Conservation (phyloP, 2,888 invertebrate genomes). For the Amphipoea oculea region DNA sequence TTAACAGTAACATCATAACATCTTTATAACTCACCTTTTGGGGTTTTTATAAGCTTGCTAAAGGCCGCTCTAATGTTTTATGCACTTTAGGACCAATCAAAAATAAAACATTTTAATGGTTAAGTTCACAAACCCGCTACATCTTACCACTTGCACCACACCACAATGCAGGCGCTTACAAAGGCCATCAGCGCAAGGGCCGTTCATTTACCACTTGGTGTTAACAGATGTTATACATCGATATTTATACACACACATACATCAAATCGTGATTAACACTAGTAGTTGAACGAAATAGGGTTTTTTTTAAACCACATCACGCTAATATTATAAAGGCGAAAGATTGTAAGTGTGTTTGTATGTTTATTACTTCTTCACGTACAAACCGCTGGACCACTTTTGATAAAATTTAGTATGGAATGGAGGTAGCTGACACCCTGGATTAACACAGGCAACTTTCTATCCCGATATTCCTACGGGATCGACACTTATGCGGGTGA, state of each 20-base stretch:
- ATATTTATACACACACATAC: conserved; percentile 15
- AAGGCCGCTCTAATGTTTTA: background rate
- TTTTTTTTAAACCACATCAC: background rate
- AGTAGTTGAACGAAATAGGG: background rate
- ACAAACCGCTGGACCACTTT: too few relatives aligned
- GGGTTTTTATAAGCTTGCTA: too few relatives aligned
- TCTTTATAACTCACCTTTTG: too few relatives aligned
- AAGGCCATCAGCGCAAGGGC: conserved; percentile 60
- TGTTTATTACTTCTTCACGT: too few relatives aligned
- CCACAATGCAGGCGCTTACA: conserved; percentile 40
- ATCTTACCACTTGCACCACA: conserved; percentile 18
- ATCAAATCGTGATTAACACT: conserved; percentile 18
- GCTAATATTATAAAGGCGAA: too few relatives aligned
- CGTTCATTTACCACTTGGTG: conserved; percentile 54
- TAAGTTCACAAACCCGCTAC: conserved; percentile 3
- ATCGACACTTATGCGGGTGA: too few relatives aligned
- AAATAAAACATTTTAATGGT: background rate
- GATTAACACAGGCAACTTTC: too few relatives aligned
- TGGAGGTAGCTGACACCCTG: too few relatives aligned
- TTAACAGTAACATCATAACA: too few relatives aligned
- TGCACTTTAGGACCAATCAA: background rate
- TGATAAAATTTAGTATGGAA: too few relatives aligned
- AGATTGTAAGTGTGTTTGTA: too few relatives aligned
- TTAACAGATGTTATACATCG: conserved; percentile 51
- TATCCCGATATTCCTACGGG: too few relatives aligned